phyloP scores from a whole-genome alignment of 2,888 invertebrate species.

The Andrena haemorrhoa region DNA sequence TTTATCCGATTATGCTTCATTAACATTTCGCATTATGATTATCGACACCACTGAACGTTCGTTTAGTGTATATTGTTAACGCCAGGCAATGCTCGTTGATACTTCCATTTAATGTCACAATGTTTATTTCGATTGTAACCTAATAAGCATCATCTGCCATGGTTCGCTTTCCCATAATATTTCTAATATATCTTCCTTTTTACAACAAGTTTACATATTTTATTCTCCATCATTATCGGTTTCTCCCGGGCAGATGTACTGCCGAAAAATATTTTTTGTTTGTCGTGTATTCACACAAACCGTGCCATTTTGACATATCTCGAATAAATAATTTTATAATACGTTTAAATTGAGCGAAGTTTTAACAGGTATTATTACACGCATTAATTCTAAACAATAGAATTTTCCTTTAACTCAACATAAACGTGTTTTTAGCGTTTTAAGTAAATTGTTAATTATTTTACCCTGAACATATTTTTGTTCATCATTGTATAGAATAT shows the following conservation, averaged over 20 bases:
- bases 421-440: background rate
- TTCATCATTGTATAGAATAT: constrained; percentile 20
- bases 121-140: constrained; percentile 38
- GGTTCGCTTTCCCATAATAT: constrained; percentile 7
- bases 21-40: constrained; percentile 8
- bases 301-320: background rate
- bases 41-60: constrained; percentile 14
- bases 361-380: background rate
- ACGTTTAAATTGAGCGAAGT: constrained; percentile 30
- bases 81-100: constrained; percentile 18
- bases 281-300: constrained; percentile 12
- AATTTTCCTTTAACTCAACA: constrained; percentile 10
- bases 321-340: constrained; percentile 14
- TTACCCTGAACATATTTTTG: constrained; percentile 4
- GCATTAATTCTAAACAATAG: background rate
- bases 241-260: background rate
- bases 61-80: constrained; percentile 1
- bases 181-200: background rate
- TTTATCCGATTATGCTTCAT: constrained; percentile 32
- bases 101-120: constrained; percentile 33
- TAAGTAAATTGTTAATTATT: constrained; percentile 9
- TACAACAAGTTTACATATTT: background rate
- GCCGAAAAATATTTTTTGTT: constrained; percentile 9
- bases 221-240: background rate
- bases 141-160: constrained; percentile 22